Conservation (phyloP, 1,140 invertebrate genomes). For the Zaprionus inermis region DNA sequence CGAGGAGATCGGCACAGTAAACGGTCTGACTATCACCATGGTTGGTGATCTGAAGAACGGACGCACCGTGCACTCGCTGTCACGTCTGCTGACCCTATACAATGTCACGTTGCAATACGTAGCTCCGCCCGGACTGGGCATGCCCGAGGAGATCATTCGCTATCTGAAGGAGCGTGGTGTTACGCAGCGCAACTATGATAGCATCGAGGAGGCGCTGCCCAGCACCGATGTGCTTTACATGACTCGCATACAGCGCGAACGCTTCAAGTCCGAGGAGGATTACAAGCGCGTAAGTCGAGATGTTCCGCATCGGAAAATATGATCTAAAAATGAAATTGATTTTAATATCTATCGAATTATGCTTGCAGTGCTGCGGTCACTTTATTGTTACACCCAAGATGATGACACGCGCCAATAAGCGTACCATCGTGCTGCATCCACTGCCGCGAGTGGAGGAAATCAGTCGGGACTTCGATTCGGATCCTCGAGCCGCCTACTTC, state of each 20-base stretch:
- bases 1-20: slow-evolving; percentile 99
- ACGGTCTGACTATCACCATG: slow-evolving; percentile 96
- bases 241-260: slow-evolving; percentile 98
- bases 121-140: slow-evolving; percentile 92
- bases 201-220: slow-evolving; percentile 93
- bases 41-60: slow-evolving; percentile 99
- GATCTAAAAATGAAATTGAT: neutral
- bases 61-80: slow-evolving; percentile 98
- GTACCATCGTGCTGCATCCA: slow-evolving; percentile 99
- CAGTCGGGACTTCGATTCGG: slow-evolving; percentile 95
- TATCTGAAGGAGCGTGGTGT: slow-evolving; percentile 92
- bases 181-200: slow-evolving; percentile 89
- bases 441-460: slow-evolving; percentile 98
- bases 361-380: slow-evolving; percentile 89
- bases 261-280: slow-evolving; percentile 93
- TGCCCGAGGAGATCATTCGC: slow-evolving; percentile 94
- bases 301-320: neutral
- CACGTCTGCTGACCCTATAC: slow-evolving; percentile 94
- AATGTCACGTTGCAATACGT: slow-evolving; percentile 96
- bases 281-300: slow-evolving; percentile 88
- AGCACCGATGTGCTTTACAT: slow-evolving; percentile 99
- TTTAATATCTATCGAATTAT: neutral
- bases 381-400: slow-evolving; percentile 96
- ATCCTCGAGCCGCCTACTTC: slow-evolving; percentile 99
- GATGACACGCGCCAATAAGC: slow-evolving; percentile 96